Conservation (phyloP, 2,888 invertebrate species). For the Chamaedrilus cognettii region DNA sequence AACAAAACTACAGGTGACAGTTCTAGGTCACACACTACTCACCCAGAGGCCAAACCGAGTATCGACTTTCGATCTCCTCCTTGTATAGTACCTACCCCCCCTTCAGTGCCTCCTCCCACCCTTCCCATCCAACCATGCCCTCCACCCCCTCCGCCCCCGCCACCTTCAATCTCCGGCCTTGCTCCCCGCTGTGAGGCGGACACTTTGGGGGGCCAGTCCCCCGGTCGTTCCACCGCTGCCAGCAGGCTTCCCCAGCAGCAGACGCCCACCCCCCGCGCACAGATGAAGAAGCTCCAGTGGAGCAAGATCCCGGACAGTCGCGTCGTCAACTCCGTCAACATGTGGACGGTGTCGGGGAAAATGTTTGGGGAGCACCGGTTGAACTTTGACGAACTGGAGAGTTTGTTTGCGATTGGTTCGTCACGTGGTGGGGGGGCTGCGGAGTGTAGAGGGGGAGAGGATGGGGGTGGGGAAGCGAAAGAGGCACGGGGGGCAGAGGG, state of each 20-base stretch:
- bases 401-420: slow-evolving; percentile 43
- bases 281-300: slow-evolving; percentile 99
- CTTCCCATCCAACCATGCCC: slow-evolving; percentile 19
- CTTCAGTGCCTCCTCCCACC: no score
- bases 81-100: no score
- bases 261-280: slow-evolving; percentile 82
- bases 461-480: no score
- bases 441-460: no score
- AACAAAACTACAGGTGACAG: no score
- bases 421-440: no score
- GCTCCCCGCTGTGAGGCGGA: slow-evolving; percentile 1
- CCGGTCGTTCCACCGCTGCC: not conserved
- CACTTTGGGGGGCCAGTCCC: slow-evolving; percentile 1
- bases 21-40: no score
- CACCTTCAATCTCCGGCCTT: slow-evolving; percentile 32
- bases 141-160: slow-evolving; percentile 25
- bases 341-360: slow-evolving; percentile 75
- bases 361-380: slow-evolving; percentile 43
- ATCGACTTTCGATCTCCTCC: no score
- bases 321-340: slow-evolving; percentile 87
- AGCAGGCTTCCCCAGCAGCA: slow-evolving; percentile 6
- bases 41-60: no score
- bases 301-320: slow-evolving; percentile 82
- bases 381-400: slow-evolving; percentile 55
- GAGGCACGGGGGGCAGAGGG: no score